phyloP scores from a whole-genome alignment of 2,113 vertebrate genomes.

The Leptocoma aspasia region DNA sequence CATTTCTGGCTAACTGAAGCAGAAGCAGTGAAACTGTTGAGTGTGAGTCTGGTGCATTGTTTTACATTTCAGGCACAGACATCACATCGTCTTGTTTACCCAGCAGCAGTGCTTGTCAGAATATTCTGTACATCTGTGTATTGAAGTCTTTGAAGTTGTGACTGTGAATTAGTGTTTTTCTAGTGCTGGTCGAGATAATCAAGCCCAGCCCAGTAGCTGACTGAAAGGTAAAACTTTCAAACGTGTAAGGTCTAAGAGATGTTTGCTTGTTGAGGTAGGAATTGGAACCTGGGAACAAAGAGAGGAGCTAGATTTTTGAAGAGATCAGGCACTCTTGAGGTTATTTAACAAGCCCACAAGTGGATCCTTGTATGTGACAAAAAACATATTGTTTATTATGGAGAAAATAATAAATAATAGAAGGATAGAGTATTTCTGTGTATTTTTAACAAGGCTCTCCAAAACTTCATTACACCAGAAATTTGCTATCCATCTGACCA shows the following conservation, averaged over 20 bases:
- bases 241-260: neutral
- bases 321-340: neutral
- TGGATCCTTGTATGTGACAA: neutral
- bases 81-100: neutral
- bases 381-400: neutral
- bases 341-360: neutral
- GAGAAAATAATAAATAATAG: neutral
- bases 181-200: fast-evolving
- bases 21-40: neutral
- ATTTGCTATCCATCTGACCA: neutral
- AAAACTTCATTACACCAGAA: neutral
- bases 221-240: neutral
- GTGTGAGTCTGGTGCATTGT: neutral
- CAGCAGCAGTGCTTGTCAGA: neutral
- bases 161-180: neutral
- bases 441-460: neutral
- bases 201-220: neutral
- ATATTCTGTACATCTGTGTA: neutral
- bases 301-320: neutral
- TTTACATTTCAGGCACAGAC: neutral
- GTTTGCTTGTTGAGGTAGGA: neutral
- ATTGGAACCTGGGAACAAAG: neutral
- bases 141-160: neutral
- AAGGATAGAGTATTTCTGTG: neutral
- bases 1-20: neutral